phyloP scores from a whole-genome alignment of 2,888 invertebrate species.

The Arge pagana region DNA sequence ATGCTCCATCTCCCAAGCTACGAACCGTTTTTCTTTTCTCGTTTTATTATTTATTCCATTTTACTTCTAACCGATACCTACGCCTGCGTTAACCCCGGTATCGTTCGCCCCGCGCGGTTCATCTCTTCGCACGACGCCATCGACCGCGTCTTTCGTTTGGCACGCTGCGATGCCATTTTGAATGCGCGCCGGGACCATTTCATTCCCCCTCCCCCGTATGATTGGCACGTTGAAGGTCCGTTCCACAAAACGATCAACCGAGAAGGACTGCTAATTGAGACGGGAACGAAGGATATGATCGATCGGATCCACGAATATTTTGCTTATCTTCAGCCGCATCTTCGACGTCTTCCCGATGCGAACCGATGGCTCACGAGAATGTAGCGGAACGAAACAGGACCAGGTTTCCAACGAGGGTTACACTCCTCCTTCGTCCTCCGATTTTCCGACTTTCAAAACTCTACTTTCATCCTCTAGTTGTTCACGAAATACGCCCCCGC shows the following conservation, averaged over 20 bases:
- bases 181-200: constrained; percentile 11
- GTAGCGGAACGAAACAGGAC: neutral
- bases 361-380: constrained; percentile 8
- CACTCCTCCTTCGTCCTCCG: too few relatives aligned
- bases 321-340: constrained; percentile 15
- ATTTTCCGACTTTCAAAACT: too few relatives aligned
- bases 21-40: too few relatives aligned
- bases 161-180: constrained; percentile 39
- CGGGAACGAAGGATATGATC: constrained; percentile 13
- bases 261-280: constrained; percentile 15
- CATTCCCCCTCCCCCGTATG: constrained; percentile 9
- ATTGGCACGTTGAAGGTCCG: constrained; percentile 13
- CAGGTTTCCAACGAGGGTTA: too few relatives aligned
- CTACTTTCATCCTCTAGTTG: too few relatives aligned
- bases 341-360: constrained; percentile 10
- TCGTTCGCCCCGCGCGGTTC: constrained; percentile 13
- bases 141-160: constrained; percentile 38
- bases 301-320: constrained; percentile 20
- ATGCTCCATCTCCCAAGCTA: constrained; percentile 8
- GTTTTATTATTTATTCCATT: too few relatives aligned
- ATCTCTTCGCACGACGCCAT: constrained; percentile 14
- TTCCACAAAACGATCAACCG: constrained; percentile 8
- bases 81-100: too few relatives aligned
- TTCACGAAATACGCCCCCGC: too few relatives aligned
- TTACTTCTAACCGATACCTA: too few relatives aligned